Percentiles rank a stretch among this genome's conserved stretches.
These are phyloP conservation scores for Pogonomyrmex californicus DNA, from an alignment of 1,140 invertebrate genomes.

Conservation along the genomic window DNA sequence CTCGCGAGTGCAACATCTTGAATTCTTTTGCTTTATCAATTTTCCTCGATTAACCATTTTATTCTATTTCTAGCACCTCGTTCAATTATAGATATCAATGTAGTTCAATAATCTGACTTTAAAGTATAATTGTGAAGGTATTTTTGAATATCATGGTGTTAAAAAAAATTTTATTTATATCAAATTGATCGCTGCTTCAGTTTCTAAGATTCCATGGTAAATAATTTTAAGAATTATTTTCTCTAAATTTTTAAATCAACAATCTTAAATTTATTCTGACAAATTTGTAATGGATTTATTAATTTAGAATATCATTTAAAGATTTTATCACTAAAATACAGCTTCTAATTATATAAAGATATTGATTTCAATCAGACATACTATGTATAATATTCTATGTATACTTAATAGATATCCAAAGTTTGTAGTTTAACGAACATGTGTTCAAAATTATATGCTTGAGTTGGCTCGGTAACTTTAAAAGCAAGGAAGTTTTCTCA, in stretches of 20 bases:
- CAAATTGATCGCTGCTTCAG: not conserved
- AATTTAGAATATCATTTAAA: constrained; percentile 11
- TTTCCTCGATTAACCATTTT: constrained; percentile 1
- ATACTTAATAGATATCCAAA: not conserved
- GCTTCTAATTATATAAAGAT: not conserved
- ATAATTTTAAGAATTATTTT: not conserved
- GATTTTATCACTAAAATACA: not conserved
- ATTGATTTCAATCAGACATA: not conserved
- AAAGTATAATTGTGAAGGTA: not conserved
- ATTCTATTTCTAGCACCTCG: not conserved
- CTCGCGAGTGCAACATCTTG: too few relatives aligned
- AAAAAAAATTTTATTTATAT: not conserved
- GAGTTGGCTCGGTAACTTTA: not conserved
- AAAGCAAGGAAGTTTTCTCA: not conserved
- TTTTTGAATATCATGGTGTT: not conserved
- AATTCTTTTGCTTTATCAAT: not conserved
- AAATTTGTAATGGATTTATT: constrained; percentile 14
- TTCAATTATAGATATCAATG: not conserved
- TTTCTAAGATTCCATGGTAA: not conserved
- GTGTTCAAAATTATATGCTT: not conserved
- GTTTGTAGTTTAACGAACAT: constrained; percentile 4
- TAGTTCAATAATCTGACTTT: not conserved
- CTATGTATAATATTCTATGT: not conserved
- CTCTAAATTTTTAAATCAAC: not conserved
- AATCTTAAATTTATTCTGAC: not conserved